Evolutionary conservation across 2,113 vertebrate species (phyloP).

Genomic region (Platysteira castanea): DNA sequence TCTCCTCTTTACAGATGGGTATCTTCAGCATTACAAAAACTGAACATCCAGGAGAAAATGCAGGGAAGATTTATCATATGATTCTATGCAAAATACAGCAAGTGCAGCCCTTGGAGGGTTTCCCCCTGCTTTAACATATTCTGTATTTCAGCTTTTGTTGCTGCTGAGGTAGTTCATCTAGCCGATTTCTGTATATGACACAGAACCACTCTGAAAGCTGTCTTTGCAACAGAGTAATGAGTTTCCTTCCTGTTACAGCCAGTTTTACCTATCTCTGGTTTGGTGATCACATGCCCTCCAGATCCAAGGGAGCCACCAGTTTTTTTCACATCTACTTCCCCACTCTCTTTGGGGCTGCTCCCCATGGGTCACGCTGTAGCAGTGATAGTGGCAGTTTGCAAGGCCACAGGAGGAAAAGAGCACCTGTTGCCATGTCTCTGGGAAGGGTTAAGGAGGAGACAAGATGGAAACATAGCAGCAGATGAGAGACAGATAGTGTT

Average conservation of each 20-base stretch:
- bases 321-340: neutral
- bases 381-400: neutral
- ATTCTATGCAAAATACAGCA: neutral
- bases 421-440: neutral
- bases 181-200: neutral
- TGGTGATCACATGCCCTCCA: neutral
- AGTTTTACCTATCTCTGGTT: neutral
- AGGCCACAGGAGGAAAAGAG: neutral
- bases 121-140: neutral
- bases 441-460: neutral
- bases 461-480: neutral
- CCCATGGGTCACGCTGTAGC: fast-evolving
- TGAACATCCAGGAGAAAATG: neutral
- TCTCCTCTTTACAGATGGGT: neutral
- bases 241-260: neutral
- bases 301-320: neutral
- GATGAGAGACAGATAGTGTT: neutral
- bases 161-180: neutral
- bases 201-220: neutral
- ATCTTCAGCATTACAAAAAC: neutral
- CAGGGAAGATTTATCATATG: neutral
- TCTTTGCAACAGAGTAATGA: neutral
- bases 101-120: neutral
- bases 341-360: neutral
- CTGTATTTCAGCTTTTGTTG: neutral